Percentiles rank a stretch among this genome's conserved stretches.
Conservation (phyloP, 2,113 vertebrate species). For the Hymenochirus boettgeri region DNA sequence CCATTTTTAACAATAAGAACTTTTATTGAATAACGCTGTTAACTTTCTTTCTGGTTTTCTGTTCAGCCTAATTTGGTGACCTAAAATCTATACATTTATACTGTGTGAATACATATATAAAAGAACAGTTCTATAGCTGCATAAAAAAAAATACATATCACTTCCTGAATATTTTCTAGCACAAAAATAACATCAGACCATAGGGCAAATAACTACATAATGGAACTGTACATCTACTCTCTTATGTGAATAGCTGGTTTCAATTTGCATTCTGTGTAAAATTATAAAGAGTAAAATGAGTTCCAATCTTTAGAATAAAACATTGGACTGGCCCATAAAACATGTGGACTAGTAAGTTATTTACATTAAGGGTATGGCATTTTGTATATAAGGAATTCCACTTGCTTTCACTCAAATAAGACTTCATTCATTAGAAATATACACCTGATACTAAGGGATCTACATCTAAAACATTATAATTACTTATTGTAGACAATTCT, state of each 20-base stretch:
- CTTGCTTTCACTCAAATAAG: background rate
- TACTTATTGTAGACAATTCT: too few relatives aligned
- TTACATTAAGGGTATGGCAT: constrained; percentile 20
- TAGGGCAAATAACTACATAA: constrained; percentile 34
- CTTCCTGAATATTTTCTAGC: constrained; percentile 9
- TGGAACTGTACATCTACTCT: constrained; percentile 12
- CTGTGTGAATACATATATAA: background rate
- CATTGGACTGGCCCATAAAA: constrained; percentile 35
- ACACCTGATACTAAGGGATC: too few relatives aligned
- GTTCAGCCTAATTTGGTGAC: background rate
- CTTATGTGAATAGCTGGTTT: constrained; percentile 30
- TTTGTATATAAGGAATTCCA: constrained; percentile 12
- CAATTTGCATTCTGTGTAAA: constrained; percentile 27
- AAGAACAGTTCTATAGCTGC: constrained; percentile 12
- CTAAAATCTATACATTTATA: background rate
- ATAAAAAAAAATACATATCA: constrained; percentile 2
- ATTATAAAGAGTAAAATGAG: constrained; percentile 37
- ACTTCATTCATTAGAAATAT: too few relatives aligned
- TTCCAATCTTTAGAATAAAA: constrained; percentile 35
- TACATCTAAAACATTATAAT: too few relatives aligned
- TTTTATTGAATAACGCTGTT: too few relatives aligned
- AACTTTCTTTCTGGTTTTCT: too few relatives aligned
- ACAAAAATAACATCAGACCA: constrained; percentile 25
- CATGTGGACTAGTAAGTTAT: constrained; percentile 19
- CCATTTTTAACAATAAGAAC: too few relatives aligned